A percentile compares a stretch with the other conserved stretches of the same genome.
phyloP scores from a whole-genome alignment of 2,888 invertebrate genomes.

The Anticlea derivata region DNA sequence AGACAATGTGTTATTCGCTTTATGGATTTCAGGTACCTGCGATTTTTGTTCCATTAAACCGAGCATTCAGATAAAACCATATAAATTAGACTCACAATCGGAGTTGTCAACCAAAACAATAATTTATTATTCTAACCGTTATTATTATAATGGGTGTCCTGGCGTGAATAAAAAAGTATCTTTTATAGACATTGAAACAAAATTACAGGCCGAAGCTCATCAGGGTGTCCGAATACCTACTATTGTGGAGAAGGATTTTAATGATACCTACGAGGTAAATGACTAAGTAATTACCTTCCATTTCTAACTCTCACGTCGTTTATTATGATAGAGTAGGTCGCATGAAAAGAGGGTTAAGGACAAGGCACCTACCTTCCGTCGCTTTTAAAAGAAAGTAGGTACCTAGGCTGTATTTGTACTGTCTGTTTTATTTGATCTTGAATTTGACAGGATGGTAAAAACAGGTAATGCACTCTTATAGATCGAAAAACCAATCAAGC shows the following conservation, averaged over 20 bases:
- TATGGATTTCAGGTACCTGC: constrained; percentile 10
- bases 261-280: neutral
- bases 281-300: neutral
- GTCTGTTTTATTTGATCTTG: too few species aligned
- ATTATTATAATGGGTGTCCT: constrained; percentile 21
- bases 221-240: neutral
- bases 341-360: too few species aligned
- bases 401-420: too few species aligned
- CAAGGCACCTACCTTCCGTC: too few species aligned
- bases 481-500: too few species aligned
- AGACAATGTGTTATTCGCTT: neutral
- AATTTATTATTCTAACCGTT: constrained; percentile 21
- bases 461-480: too few species aligned
- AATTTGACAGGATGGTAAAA: too few species aligned
- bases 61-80: constrained; percentile 22
- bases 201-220: constrained; percentile 13
- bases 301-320: neutral
- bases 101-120: constrained; percentile 25
- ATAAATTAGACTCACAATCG: constrained; percentile 30
- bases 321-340: neutral
- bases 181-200: constrained; percentile 11
- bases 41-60: constrained; percentile 25
- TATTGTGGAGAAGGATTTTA: constrained; percentile 1
- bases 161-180: constrained; percentile 17
- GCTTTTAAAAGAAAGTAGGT: too few species aligned